Evolutionary conservation across 1,140 invertebrate species (phyloP).

Genomic region (Polypedilum vanderplanki): DNA sequence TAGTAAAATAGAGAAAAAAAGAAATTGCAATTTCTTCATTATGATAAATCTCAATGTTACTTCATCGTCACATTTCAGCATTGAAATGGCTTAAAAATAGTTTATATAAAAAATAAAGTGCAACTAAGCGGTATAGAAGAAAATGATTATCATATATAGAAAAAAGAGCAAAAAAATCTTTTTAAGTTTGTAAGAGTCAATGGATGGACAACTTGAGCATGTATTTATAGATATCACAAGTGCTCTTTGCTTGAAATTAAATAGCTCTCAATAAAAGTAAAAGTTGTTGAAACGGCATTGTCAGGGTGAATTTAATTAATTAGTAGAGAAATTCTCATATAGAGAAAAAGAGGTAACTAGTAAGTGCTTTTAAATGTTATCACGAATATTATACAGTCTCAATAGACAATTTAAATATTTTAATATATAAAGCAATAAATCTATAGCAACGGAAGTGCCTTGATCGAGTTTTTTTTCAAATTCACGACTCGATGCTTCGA

Average conservation of each 20-base stretch:
- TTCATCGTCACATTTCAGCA: constrained; percentile 17
- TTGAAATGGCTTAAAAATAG: not conserved
- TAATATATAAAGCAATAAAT: not conserved
- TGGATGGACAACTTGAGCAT: not conserved
- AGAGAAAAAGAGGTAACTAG: not conserved
- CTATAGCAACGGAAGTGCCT: constrained; percentile 15
- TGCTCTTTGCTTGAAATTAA: too few relatives aligned
- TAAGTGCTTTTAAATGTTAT: not conserved
- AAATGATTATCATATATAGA: too few relatives aligned
- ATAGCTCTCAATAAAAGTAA: not conserved
- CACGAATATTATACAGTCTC: not conserved
- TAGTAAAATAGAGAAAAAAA: not conserved
- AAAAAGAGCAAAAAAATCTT: too few relatives aligned
- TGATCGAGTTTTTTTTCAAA: constrained; percentile 14
- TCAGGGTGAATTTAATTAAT: constrained; percentile 1
- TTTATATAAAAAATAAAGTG: not conserved
- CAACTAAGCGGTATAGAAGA: not conserved
- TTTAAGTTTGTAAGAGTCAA: too few relatives aligned
- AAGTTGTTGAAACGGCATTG: constrained; percentile 1
- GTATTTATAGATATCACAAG: not conserved
- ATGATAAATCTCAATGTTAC: constrained; percentile 10
- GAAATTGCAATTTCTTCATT: not conserved
- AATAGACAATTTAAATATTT: not conserved
- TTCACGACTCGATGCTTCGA: constrained; percentile 16
- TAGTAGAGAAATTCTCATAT: not conserved